phyloP scores from a whole-genome alignment of 2,888 invertebrate species.

The Coenonympha glycerion region DNA sequence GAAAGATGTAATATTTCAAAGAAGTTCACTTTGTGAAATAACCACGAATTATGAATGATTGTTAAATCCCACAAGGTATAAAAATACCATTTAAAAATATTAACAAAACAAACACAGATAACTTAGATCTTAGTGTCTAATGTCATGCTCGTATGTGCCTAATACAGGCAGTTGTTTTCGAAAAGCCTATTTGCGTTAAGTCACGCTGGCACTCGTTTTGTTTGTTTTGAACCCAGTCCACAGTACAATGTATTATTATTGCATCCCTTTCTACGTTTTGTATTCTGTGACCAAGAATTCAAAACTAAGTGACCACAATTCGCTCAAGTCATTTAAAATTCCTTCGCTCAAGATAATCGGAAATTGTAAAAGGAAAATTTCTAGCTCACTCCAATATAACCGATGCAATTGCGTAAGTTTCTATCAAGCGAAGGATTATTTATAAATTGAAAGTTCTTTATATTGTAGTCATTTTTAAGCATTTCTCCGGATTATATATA shows the following conservation, averaged over 20 bases:
- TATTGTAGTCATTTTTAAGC: constrained; percentile 17
- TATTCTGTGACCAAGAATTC: not conserved
- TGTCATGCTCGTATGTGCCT: not conserved
- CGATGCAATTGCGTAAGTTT: constrained; percentile 28
- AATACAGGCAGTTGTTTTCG: not conserved
- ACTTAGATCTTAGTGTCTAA: not conserved
- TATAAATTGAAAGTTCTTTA: constrained; percentile 26
- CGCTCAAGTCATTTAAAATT: constrained; percentile 30
- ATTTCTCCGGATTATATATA: not conserved
- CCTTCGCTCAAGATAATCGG: constrained; percentile 31
- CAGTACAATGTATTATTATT: not conserved
- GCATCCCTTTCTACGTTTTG: not conserved
- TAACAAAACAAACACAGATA: not conserved
- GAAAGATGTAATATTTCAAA: no score
- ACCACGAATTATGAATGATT: no score
- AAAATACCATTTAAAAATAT: no score
- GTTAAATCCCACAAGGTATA: no score
- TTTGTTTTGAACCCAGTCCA: constrained; percentile 3
- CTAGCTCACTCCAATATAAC: constrained; percentile 26
- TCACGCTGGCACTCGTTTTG: constrained; percentile 5
- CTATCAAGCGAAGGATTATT: constrained; percentile 27
- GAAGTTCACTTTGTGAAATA: no score
- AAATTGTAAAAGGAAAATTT: constrained; percentile 29
- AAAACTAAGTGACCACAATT: not conserved
- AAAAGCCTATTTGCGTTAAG: constrained; percentile 3